Percentiles rank a stretch among this genome's conserved stretches.
Evolutionary conservation across 2,888 invertebrate genomes (phyloP).

Genomic region (Sinodicranocentrus sp.): DNA sequence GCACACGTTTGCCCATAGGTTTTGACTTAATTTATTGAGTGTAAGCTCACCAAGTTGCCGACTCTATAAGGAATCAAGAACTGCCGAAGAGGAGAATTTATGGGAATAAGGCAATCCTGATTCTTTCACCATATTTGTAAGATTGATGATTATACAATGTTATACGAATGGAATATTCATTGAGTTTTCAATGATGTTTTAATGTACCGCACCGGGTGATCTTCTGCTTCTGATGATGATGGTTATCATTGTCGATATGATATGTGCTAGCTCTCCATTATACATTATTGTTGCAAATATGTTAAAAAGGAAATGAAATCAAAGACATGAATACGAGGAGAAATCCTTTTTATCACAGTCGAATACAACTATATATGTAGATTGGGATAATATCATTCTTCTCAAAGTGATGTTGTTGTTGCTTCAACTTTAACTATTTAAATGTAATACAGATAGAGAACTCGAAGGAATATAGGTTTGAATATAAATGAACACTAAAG

Average conservation of each 20-base stretch:
- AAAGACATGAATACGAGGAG: constrained; percentile 17
- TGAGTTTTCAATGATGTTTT: constrained; percentile 71
- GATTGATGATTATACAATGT: constrained; percentile 68
- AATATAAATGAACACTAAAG: too few relatives aligned
- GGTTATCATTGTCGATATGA: constrained; percentile 52
- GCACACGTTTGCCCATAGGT: constrained; percentile 70
- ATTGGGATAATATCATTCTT: background rate
- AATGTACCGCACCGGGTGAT: constrained; percentile 71
- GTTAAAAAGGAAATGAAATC: constrained; percentile 31
- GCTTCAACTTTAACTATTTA: too few relatives aligned
- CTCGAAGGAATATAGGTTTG: too few relatives aligned
- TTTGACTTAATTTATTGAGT: constrained; percentile 72
- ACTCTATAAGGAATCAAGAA: constrained; percentile 72
- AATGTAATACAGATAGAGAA: too few relatives aligned
- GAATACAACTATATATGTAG: constrained; percentile 31
- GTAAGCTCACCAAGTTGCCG: constrained; percentile 71
- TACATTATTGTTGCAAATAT: constrained; percentile 53
- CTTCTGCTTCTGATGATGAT: constrained; percentile 64
- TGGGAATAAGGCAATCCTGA: constrained; percentile 72
- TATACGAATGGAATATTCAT: constrained; percentile 71
- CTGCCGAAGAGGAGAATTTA: constrained; percentile 72
- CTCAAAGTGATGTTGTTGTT: too few relatives aligned
- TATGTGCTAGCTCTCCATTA: background rate
- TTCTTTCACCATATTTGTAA: constrained; percentile 73
- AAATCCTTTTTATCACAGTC: constrained; percentile 55